A percentile compares a stretch with the other conserved stretches of the same genome.
phyloP scores from a whole-genome alignment of 2,888 invertebrate species.

The Peribatodes rhomboidaria region DNA sequence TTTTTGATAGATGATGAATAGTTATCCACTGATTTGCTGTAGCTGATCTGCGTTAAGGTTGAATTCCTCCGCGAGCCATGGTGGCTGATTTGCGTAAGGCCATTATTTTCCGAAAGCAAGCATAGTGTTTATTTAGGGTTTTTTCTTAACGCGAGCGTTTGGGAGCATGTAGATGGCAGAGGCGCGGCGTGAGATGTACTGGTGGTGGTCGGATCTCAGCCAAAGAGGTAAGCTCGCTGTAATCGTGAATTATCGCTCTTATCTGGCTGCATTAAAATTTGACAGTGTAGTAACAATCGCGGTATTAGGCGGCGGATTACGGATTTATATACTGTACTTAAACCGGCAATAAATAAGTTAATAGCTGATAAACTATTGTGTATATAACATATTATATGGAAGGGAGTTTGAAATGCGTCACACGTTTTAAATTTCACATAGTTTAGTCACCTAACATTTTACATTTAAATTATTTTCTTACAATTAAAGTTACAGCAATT shows the following conservation, averaged over 20 bases:
- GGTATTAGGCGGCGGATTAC: conserved; percentile 60
- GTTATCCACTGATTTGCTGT: conserved; percentile 16
- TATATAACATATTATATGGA: conserved; percentile 5
- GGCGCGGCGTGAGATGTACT: conserved; percentile 47
- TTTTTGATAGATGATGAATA: conserved; percentile 12
- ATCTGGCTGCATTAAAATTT: conserved; percentile 58
- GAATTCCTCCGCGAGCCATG: conserved; percentile 65
- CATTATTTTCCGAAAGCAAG: conserved; percentile 43
- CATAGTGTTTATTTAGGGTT: conserved; percentile 36
- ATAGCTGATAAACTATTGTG: conserved; percentile 44
- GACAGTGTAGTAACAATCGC: conserved; percentile 54
- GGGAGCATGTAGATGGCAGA: conserved; percentile 37
- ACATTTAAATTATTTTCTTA: too few relatives aligned
- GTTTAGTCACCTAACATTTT: background rate
- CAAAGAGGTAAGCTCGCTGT: conserved; percentile 53
- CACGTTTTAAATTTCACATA: background rate
- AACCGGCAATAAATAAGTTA: conserved; percentile 55
- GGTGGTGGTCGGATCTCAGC: conserved; percentile 42
- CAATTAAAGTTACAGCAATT: too few relatives aligned
- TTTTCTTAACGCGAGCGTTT: conserved; percentile 33
- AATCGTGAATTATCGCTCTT: conserved; percentile 55
- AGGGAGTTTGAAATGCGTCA: background rate
- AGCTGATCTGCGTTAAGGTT: conserved; percentile 53
- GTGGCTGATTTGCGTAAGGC: conserved; percentile 34
- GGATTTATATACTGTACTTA: conserved; percentile 54